Percentiles rank a stretch among this genome's conserved stretches.
These are phyloP conservation scores for Microhierax caerulescens DNA, from an alignment of 2,797 vertebrate species.

Conservation along the genomic window DNA sequence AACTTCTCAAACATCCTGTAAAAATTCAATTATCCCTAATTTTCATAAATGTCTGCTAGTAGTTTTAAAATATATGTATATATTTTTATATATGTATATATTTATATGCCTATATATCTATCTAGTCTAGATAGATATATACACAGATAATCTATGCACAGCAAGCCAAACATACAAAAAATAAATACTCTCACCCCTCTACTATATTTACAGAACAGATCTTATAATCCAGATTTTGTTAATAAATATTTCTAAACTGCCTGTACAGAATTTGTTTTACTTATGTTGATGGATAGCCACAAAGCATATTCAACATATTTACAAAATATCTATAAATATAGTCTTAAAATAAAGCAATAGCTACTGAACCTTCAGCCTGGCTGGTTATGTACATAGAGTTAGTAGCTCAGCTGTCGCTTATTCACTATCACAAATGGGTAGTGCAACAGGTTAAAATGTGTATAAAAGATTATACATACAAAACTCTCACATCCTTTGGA, in stretches of 20 bases:
- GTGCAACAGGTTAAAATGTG: constrained; percentile 84
- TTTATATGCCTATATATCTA: constrained; percentile 66
- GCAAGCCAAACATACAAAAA: constrained; percentile 78
- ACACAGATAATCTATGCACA: constrained; percentile 63
- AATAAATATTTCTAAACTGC: constrained; percentile 83
- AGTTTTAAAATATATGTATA: constrained; percentile 69
- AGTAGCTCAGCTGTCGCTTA: constrained; percentile 76
- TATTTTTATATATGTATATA: constrained; percentile 64
- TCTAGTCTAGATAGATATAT: constrained; percentile 61
- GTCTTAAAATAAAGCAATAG: constrained; percentile 74
- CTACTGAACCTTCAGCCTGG: constrained; percentile 67
- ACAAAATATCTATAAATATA: constrained; percentile 83
- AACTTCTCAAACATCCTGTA: constrained; percentile 54
- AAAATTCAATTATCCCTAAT: constrained; percentile 54
- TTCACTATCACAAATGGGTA: constrained; percentile 77
- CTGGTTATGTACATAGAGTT: constrained; percentile 76
- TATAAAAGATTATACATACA: constrained; percentile 88
- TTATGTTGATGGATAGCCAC: constrained; percentile 84
- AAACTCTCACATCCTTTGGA: constrained; percentile 87
- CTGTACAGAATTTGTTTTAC: constrained; percentile 71
- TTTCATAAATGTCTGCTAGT: constrained; percentile 56
- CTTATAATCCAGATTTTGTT: constrained; percentile 77
- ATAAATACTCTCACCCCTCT: constrained; percentile 83
- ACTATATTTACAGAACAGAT: constrained; percentile 77
- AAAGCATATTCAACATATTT: constrained; percentile 81